Evolutionary conservation across 2,113 vertebrate species (phyloP).

Genomic region (Coryphaenoides rupestris): DNA sequence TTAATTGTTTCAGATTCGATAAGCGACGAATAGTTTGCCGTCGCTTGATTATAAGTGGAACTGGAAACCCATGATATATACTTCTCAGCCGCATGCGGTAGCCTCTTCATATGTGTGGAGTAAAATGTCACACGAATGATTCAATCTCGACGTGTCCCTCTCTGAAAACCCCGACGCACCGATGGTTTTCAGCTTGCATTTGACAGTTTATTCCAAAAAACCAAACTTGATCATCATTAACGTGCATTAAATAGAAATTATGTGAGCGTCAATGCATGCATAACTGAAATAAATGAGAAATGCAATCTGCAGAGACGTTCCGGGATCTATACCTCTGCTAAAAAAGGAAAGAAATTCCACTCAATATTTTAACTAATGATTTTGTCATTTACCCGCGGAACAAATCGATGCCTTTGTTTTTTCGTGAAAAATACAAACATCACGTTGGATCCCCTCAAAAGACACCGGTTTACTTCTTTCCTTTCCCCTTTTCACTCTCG

Average conservation of each 20-base stretch:
- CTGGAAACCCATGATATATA: slow-evolving; percentile 24
- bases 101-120: slow-evolving; percentile 25
- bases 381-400: no score
- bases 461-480: background rate
- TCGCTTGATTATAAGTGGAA: slow-evolving; percentile 5
- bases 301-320: slow-evolving; percentile 16
- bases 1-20: slow-evolving; percentile 11
- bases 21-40: slow-evolving; percentile 12
- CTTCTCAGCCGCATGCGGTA: slow-evolving; percentile 20
- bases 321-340: slow-evolving; percentile 3
- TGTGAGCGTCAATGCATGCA: slow-evolving; percentile 59
- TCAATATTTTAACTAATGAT: no score
- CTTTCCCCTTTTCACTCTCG: background rate
- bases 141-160: slow-evolving; percentile 14
- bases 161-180: slow-evolving; percentile 7
- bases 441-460: no score
- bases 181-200: slow-evolving; percentile 52
- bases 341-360: no score
- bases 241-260: slow-evolving; percentile 54
- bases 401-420: no score
- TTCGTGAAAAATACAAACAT: no score
- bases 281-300: slow-evolving; percentile 55
- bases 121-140: slow-evolving; percentile 45
- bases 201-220: slow-evolving; percentile 45
- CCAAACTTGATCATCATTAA: slow-evolving; percentile 44